Percentiles rank a stretch among this genome's conserved stretches.
Conservation (phyloP, 2,888 invertebrate species). For the Synergus itoensis region DNA sequence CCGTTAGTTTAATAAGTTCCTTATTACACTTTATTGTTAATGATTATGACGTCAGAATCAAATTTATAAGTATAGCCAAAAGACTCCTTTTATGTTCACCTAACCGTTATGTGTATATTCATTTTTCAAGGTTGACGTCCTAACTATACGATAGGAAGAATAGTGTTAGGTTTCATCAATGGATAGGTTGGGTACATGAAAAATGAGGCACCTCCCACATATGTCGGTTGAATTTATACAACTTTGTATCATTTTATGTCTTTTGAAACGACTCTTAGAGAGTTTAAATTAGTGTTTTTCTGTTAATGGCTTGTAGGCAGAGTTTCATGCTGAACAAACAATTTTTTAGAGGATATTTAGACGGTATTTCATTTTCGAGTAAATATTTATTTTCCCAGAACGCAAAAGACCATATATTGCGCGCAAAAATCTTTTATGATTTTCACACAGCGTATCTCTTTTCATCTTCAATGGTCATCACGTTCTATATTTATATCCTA, state of each 20-base stretch:
- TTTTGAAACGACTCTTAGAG: background rate
- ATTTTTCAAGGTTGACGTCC: slow-evolving; percentile 1
- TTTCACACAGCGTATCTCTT: slow-evolving; percentile 23
- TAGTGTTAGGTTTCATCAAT: slow-evolving; percentile 19
- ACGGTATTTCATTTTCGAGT: background rate
- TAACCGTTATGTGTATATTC: background rate
- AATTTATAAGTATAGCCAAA: background rate
- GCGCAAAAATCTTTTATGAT: slow-evolving; percentile 27
- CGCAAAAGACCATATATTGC: background rate
- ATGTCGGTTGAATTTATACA: background rate
- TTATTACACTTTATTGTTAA: background rate
- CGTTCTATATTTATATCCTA: slow-evolving; percentile 17
- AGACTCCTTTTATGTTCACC: background rate
- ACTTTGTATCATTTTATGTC: background rate
- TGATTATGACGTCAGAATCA: background rate
- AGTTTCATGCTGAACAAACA: background rate
- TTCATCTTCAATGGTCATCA: slow-evolving; percentile 22
- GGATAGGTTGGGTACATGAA: background rate
- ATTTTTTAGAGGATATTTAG: background rate
- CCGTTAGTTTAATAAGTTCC: background rate
- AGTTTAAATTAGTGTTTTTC: background rate
- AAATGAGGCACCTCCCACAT: slow-evolving; percentile 10
- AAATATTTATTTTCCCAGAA: slow-evolving; percentile 27
- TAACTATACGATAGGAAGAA: background rate
- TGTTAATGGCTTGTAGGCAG: background rate